Conservation (phyloP, 92 coral and sea anemone species). For the Zoanthus sansibaricus region DNA sequence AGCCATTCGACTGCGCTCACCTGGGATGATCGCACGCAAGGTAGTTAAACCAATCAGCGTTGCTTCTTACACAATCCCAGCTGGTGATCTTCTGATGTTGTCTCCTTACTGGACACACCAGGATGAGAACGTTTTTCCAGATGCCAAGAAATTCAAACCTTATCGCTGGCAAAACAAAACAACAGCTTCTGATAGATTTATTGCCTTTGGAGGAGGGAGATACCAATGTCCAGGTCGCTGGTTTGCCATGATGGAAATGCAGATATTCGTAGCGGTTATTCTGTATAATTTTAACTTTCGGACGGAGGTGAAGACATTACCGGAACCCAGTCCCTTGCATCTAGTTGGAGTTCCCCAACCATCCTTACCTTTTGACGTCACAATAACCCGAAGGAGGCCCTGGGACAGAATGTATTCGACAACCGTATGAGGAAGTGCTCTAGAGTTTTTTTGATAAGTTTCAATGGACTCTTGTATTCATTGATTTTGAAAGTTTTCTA, state of each 20-base stretch:
- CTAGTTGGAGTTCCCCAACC: conserved; percentile 69
- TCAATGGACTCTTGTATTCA: background rate
- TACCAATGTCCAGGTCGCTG: conserved; percentile 69
- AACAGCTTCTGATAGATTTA: conserved; percentile 43
- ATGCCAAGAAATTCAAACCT: conserved; percentile 53
- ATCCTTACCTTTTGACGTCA: conserved; percentile 32
- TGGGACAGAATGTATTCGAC: conserved; percentile 8
- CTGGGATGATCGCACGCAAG: conserved; percentile 60
- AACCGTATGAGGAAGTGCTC: conserved; percentile 8
- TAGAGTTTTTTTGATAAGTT: background rate
- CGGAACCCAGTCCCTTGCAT: conserved; percentile 57
- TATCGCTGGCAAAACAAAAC: conserved; percentile 59
- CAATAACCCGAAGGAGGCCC: conserved; percentile 27
- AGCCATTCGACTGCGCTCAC: conserved; percentile 63
- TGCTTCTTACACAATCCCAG: conserved; percentile 52
- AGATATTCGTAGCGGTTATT: conserved; percentile 53
- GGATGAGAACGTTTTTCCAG: conserved; percentile 39
- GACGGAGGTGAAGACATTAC: conserved; percentile 30
- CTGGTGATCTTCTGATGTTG: conserved; percentile 56
- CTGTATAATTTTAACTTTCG: conserved; percentile 53
- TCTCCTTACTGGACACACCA: conserved; percentile 71
- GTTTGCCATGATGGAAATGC: conserved; percentile 72
- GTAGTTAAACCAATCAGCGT: conserved; percentile 56
- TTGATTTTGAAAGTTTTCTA: too few relatives aligned
- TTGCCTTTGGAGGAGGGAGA: conserved; percentile 70